Percentiles rank a stretch among this genome's conserved stretches.
Evolutionary conservation across 2,888 invertebrate species (phyloP).

Genomic region (Calameuta filiformis): DNA sequence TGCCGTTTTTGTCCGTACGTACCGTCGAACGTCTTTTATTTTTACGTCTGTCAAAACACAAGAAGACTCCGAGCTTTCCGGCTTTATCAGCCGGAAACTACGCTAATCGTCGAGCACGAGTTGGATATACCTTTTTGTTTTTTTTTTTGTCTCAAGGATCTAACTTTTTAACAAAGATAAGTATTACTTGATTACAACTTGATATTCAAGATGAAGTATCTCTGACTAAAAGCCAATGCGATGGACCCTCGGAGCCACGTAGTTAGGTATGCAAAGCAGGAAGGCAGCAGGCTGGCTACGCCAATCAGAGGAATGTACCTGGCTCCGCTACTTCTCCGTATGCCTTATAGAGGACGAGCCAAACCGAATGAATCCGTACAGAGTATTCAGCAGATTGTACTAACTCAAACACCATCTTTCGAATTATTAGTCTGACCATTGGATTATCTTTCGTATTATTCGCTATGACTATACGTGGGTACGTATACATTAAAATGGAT

Average conservation of each 20-base stretch:
- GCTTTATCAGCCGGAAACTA: background rate
- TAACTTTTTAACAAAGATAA: background rate
- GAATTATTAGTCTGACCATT: conserved; percentile 37
- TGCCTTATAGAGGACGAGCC: background rate
- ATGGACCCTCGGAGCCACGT: conserved; percentile 36
- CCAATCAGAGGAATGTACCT: conserved; percentile 47
- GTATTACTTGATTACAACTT: conserved; percentile 10
- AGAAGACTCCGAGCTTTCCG: background rate
- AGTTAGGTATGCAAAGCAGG: conserved; percentile 57
- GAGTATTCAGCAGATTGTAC: conserved; percentile 22
- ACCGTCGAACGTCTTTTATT: background rate
- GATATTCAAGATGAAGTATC: conserved; percentile 18
- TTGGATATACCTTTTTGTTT: background rate
- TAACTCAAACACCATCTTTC: conserved; percentile 46
- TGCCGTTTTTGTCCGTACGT: background rate
- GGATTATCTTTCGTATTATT: conserved; percentile 45
- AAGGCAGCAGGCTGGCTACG: conserved; percentile 37
- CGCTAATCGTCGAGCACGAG: background rate
- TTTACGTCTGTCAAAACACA: background rate
- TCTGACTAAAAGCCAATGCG: conserved; percentile 7
- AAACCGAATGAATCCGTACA: conserved; percentile 32
- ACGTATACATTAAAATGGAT: background rate
- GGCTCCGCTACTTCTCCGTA: background rate
- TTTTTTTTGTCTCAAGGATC: background rate
- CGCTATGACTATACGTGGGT: conserved; percentile 1